Percentiles rank a stretch among this genome's conserved stretches.
These are phyloP conservation scores for Drosophila albomicans DNA, from an alignment of 1,140 invertebrate species.

Conservation along the genomic window DNA sequence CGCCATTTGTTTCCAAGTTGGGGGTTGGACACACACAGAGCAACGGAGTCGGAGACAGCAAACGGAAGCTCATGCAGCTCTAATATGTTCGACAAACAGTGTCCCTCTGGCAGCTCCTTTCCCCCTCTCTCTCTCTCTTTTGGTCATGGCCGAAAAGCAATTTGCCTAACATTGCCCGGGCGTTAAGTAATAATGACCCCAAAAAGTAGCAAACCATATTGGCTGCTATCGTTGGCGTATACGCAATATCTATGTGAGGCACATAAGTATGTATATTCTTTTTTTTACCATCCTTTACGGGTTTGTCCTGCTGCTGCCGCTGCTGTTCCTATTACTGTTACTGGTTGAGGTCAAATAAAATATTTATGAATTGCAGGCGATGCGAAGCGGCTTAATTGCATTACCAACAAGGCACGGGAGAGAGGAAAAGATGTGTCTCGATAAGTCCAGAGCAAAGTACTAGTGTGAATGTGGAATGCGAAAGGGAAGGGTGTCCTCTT, in stretches of 20 bases:
- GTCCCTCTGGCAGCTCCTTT: background rate
- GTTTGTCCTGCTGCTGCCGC: background rate
- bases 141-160: conserved; percentile 61
- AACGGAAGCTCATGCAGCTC: conserved; percentile 69
- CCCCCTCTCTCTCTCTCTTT: background rate
- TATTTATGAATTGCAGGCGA: conserved; percentile 78
- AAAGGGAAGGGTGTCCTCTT: conserved; percentile 7
- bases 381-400: conserved; percentile 75
- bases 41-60: conserved; percentile 33
- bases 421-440: conserved; percentile 49
- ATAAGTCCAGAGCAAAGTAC: conserved; percentile 59
- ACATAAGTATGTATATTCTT: background rate
- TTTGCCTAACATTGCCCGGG: conserved; percentile 74
- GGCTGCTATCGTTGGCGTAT: conserved; percentile 60
- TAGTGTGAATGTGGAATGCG: conserved; percentile 11
- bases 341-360: conserved; percentile 74
- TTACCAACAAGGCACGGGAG: conserved; percentile 32
- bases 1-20: conserved; percentile 55
- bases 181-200: conserved; percentile 80
- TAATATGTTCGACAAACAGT: conserved; percentile 69
- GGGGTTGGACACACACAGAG: conserved; percentile 30
- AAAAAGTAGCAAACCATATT: conserved; percentile 66
- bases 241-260: conserved; percentile 59
- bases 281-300: conserved; percentile 28
- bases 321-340: conserved; percentile 11